Evolutionary conservation across 2,888 invertebrate species (phyloP).

Genomic region (Ennomos erosarius): DNA sequence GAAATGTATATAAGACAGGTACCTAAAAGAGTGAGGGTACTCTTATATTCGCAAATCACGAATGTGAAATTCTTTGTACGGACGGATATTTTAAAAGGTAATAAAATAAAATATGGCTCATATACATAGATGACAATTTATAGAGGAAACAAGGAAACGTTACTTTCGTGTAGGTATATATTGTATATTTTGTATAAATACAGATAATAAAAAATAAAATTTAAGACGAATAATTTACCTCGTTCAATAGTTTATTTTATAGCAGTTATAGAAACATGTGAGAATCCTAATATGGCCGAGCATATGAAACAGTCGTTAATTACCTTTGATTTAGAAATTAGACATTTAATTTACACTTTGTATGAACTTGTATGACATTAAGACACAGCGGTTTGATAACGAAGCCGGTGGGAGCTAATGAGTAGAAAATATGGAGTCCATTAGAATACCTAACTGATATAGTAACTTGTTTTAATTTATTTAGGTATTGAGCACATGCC

Average conservation of each 20-base stretch:
- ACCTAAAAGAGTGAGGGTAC: no score
- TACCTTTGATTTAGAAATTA: conserved; percentile 10
- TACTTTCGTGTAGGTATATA: no score
- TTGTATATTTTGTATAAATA: no score
- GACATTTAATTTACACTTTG: conserved; percentile 29
- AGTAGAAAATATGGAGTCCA: conserved; percentile 44
- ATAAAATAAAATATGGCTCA: no score
- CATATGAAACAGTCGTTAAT: conserved; percentile 13
- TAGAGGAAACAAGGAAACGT: no score
- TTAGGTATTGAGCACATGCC: conserved; percentile 49
- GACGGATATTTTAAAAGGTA: no score
- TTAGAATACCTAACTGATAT: conserved; percentile 50
- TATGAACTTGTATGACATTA: conserved; percentile 36
- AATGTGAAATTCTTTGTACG: no score
- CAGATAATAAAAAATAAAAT: no score
- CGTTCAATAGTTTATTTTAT: not conserved
- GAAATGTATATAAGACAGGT: no score
- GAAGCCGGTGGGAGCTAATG: conserved; percentile 49
- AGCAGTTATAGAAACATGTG: not conserved
- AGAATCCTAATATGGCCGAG: conserved; percentile 2
- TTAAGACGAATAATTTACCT: not conserved
- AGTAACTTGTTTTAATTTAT: conserved; percentile 37
- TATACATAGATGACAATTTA: no score
- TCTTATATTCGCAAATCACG: no score
- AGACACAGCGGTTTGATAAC: conserved; percentile 44